phyloP scores from a whole-genome alignment of 2,797 vertebrate genomes.

The Neosalanx taihuensis region DNA sequence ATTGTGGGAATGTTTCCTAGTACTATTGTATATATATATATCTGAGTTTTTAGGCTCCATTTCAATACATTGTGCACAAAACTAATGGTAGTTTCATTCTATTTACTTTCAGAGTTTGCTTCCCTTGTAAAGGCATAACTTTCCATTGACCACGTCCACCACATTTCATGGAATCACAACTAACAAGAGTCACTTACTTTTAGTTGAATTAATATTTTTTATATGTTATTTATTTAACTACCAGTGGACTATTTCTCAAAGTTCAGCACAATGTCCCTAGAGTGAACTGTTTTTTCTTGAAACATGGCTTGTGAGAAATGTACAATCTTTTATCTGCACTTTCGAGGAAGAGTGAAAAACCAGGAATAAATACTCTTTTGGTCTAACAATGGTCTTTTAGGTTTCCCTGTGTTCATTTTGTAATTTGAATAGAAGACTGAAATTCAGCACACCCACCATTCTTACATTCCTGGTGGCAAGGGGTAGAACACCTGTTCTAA shows the following conservation, averaged over 20 bases:
- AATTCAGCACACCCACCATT: conserved; percentile 14
- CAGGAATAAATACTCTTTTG: conserved; percentile 83
- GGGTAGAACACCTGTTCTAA: conserved; percentile 38
- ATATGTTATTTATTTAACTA: conserved; percentile 82
- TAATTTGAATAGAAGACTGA: neutral
- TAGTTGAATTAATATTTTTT: conserved; percentile 80
- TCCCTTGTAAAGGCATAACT: conserved; percentile 78
- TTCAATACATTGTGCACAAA: conserved; percentile 20
- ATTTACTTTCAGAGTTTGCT: conserved; percentile 74
- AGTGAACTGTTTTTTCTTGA: conserved; percentile 66
- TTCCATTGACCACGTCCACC: conserved; percentile 71
- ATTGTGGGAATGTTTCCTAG: too few species aligned
- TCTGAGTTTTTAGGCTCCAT: neutral
- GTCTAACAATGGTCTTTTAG: conserved; percentile 59
- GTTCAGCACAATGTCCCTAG: conserved; percentile 62
- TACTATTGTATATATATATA: too few species aligned
- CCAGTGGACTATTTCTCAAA: conserved; percentile 68
- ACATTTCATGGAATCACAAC: conserved; percentile 73
- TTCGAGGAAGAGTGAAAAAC: conserved; percentile 79
- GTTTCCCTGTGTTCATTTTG: conserved; percentile 33
- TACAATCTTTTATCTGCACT: conserved; percentile 69
- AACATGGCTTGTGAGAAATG: conserved; percentile 72
- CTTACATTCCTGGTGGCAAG: conserved; percentile 24
- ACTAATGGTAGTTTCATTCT: conserved; percentile 62
- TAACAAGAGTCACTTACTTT: conserved; percentile 68